Percentiles rank a stretch among this genome's conserved stretches.
phyloP scores from a whole-genome alignment of 2,113 vertebrate species.

The Ammodytes marinus region DNA sequence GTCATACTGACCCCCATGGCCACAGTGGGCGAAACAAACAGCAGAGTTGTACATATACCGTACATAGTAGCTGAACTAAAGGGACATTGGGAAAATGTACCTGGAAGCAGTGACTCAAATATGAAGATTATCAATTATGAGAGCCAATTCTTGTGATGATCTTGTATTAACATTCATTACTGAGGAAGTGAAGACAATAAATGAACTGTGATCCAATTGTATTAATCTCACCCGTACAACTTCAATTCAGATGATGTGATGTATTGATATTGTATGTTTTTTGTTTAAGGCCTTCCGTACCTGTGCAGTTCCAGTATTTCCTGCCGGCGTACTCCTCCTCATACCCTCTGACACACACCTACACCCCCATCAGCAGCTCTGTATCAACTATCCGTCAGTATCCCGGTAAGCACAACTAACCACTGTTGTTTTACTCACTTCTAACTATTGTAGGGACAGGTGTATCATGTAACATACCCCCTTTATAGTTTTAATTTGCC shows the following conservation, averaged over 20 bases:
- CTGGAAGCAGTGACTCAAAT: no score
- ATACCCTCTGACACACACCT: conserved; percentile 94
- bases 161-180: not conserved
- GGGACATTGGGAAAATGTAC: no score
- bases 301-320: conserved; percentile 98
- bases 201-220: not conserved
- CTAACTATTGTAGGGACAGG: not conserved
- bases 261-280: conserved; percentile 7
- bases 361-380: conserved; percentile 97
- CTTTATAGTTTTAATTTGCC: not conserved
- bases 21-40: no score
- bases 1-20: no score
- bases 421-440: not conserved
- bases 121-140: not conserved
- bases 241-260: conserved; percentile 44
- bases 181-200: not conserved
- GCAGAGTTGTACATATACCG: no score
- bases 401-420: conserved; percentile 86
- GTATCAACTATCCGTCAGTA: conserved; percentile 97
- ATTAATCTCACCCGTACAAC: not conserved
- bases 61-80: no score
- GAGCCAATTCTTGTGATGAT: not conserved
- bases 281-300: conserved; percentile 89
- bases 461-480: not conserved
- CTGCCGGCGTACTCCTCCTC: conserved; percentile 93